These are phyloP conservation scores for Cyclopterus lumpus DNA, from an alignment of 2,797 vertebrate species.

Conservation along the genomic window DNA sequence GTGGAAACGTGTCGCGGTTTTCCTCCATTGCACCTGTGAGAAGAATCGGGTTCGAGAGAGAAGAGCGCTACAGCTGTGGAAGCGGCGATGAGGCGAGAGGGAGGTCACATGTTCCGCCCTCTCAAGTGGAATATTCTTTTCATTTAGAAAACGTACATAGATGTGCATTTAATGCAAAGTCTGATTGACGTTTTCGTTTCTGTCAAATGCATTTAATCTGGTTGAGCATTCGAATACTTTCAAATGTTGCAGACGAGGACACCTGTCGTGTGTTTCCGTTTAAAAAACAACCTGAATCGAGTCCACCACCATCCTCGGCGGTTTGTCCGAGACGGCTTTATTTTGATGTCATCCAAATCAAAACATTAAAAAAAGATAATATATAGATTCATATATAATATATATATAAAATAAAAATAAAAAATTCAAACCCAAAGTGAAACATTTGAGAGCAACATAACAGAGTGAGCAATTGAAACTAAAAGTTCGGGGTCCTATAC, in stretches of 20 bases:
- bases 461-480: conserved; percentile 30
- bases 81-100: not conserved
- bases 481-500: conserved; percentile 77
- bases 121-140: conserved; percentile 5
- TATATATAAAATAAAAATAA: conserved; percentile 59
- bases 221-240: conserved; percentile 21
- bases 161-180: conserved; percentile 55
- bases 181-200: not conserved
- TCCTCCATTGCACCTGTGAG: conserved; percentile 46
- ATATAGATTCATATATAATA: conserved; percentile 76
- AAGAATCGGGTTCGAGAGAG: not conserved
- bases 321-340: conserved; percentile 39
- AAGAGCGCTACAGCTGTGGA: not conserved
- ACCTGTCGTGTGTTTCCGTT: conserved; percentile 7
- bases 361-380: conserved; percentile 53
- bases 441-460: conserved; percentile 55
- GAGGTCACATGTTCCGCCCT: not conserved
- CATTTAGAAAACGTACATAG: conserved; percentile 25
- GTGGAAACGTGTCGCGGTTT: conserved; percentile 42
- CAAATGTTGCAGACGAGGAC: conserved; percentile 8
- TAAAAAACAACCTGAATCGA: conserved; percentile 24
- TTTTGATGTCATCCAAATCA: conserved; percentile 45
- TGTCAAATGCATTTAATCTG: conserved; percentile 29
- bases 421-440: conserved; percentile 70
- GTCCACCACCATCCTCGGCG: conserved; percentile 40